Evolutionary conservation across 2,888 invertebrate genomes (phyloP).

Genomic region (Idaea straminata): DNA sequence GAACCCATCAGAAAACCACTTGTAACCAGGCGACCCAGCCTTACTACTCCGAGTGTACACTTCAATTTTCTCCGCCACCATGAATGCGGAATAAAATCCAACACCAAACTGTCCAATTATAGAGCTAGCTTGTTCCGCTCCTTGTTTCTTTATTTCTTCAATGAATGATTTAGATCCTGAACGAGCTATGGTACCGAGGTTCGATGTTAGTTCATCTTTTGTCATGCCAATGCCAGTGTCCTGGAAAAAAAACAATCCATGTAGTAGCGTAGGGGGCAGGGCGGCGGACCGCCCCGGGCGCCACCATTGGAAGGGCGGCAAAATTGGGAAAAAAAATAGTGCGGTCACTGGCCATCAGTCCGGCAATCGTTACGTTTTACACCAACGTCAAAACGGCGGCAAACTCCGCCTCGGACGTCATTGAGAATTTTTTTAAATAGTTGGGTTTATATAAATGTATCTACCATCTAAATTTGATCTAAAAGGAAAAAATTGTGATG

Average conservation of each 20-base stretch:
- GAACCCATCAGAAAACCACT: constrained; percentile 96
- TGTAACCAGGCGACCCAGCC: constrained; percentile 84
- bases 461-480: too few relatives aligned
- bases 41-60: constrained; percentile 90
- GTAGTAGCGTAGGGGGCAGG: too few relatives aligned
- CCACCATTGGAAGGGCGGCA: too few relatives aligned
- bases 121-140: constrained; percentile 82
- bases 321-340: too few relatives aligned
- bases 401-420: too few relatives aligned
- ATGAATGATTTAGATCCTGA: constrained; percentile 97
- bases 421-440: too few relatives aligned
- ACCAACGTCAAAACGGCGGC: too few relatives aligned
- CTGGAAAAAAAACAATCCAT: constrained; percentile 51
- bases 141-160: constrained; percentile 88
- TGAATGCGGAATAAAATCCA: constrained; percentile 98
- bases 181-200: constrained; percentile 96
- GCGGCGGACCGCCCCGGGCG: too few relatives aligned
- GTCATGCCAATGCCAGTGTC: constrained; percentile 98
- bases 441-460: too few relatives aligned
- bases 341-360: too few relatives aligned
- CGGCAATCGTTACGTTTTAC: too few relatives aligned
- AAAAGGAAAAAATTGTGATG: too few relatives aligned
- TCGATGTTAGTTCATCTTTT: constrained; percentile 92
- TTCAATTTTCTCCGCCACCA: constrained; percentile 97
- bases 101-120: constrained; percentile 99